phyloP scores from a whole-genome alignment of 2,888 invertebrate species.

The Cyaniris semiargus region DNA sequence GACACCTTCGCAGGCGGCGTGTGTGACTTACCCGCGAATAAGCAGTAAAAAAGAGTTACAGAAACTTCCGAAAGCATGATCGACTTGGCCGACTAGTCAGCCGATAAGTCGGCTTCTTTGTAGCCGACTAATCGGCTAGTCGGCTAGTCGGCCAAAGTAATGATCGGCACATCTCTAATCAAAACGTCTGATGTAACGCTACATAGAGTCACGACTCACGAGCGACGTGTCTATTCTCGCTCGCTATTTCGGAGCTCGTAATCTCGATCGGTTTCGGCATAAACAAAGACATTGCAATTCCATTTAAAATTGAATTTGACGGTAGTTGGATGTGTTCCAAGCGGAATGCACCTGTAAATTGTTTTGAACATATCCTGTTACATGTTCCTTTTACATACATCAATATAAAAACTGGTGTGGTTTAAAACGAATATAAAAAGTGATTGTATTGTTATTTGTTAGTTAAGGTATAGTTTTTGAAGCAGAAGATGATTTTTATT shows the following conservation, averaged over 20 bases:
- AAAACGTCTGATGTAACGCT: neutral
- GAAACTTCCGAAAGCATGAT: too few species aligned
- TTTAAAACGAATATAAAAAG: too few species aligned
- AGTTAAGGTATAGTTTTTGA: too few species aligned
- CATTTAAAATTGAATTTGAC: slow-evolving; percentile 34
- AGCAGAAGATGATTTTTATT: too few species aligned
- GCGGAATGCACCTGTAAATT: neutral
- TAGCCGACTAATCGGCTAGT: too few species aligned
- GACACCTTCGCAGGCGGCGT: too few species aligned
- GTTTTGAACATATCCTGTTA: neutral
- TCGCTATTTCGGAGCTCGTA: slow-evolving; percentile 20
- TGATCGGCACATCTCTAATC: neutral
- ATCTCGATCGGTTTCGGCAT: slow-evolving; percentile 26
- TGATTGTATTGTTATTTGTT: too few species aligned
- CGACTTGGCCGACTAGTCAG: too few species aligned
- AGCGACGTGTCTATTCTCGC: slow-evolving; percentile 3
- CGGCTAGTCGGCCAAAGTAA: too few species aligned
- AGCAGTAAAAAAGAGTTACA: too few species aligned
- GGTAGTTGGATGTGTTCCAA: slow-evolving; percentile 38
- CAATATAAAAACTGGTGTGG: neutral
- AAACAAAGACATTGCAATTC: slow-evolving; percentile 36
- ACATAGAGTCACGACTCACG: neutral
- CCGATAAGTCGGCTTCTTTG: too few species aligned
- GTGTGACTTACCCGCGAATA: too few species aligned
- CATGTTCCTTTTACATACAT: neutral